Base-by-base conservation (phyloP, 2,797 vertebrate species). In the Sciurus carolinensis region DNA sequence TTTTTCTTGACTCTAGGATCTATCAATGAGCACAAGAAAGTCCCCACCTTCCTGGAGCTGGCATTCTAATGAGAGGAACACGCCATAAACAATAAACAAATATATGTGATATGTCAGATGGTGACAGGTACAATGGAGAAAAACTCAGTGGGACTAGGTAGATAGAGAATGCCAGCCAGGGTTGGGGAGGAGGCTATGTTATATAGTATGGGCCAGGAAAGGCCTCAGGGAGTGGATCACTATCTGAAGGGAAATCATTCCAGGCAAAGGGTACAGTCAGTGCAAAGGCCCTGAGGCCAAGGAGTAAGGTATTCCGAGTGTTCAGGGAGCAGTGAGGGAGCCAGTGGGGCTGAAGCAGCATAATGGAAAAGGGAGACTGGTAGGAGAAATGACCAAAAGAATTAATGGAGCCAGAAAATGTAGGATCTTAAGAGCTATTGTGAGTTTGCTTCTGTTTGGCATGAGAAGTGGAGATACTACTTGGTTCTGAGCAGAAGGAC, bases 31-130 rank as follows among this genome's bases (percentile, higher is more conserved):
- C 47, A 69, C 66, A 50, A 42, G 54, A 59, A 85, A 39, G 42
- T 62, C 30, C 57, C 76, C 28, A 81, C n/a, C 66, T 33, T 84
- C 24, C 47, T 82, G 39, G 66, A 84, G 59, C 87, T 59, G 87
- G 66, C 52, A 44, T 84, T 94, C 33, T 79, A 92, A 69, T 30
- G 18, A 82, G 28, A 88, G 86, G 64, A 66, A 72, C 57, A 71
- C 13, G n/a, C 64, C 15, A 9, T 22, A 66, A 67, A 50, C 57
- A 82, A 15, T 81, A 72, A 94, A 89, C 36, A 42, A 59, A 73
- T 66, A 30, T 30, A 44, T 69, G 47, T 66, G 50, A 33, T 30
- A 22, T 42, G 42, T 59, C 39, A 3, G 67, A 26, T 39, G 57
- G 30, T 59, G 39, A 54, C 7, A 36, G 24, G 64, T 75, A 22